Evolutionary conservation across 2,797 vertebrate species (phyloP), one percentile per base, ranked within the genome.

Genomic region (Dermochelys coriacea): DNA sequence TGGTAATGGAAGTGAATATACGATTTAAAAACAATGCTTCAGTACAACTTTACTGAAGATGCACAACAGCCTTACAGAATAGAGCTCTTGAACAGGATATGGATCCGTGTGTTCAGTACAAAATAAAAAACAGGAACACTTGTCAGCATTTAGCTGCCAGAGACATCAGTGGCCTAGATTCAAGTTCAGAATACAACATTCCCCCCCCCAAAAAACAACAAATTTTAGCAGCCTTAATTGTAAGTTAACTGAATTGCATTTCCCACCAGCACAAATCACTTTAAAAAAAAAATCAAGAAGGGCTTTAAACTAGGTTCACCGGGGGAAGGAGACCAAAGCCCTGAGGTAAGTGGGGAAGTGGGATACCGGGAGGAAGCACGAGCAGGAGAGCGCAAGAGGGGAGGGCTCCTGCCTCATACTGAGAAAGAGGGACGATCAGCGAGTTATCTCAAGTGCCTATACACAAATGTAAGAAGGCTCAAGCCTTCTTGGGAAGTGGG

Each of bases 131-230:
- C 15, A 90, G 88, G 79, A 94, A 89, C n/a, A 68, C 19, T 18
- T 68, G 34, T 68, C 90, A 90, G 96, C 90, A 34, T 45, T 94
- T 91, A 82, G 90, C 94, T 96, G 94, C 92, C 92, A 94, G 21
- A 45, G 87, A 87, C 91, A 91, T 82, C 90, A 68, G 85, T 37
- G n/a, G 84, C 92, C 93, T 93, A 89, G 93, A 91, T 92, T 83
- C 95, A 86, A 92, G 95, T 95, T 96, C 95, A 94, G 94, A 93
- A 78, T 71, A 83, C 83, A 89, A 88, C 87, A 78, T 93, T 93
- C 31, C 93, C 91, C 34, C 34, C 89, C 95, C 68, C 78, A 61
- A 93, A 84, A 91, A 88, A 12, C 87, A 90, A 83, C 92, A 86
- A 95, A 95, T 94, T 86, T 90, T 79, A 96, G 55, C 92, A 90